Evolutionary conservation across 2,797 vertebrate genomes (phyloP).

Genomic region (Typhlichthys subterraneus): DNA sequence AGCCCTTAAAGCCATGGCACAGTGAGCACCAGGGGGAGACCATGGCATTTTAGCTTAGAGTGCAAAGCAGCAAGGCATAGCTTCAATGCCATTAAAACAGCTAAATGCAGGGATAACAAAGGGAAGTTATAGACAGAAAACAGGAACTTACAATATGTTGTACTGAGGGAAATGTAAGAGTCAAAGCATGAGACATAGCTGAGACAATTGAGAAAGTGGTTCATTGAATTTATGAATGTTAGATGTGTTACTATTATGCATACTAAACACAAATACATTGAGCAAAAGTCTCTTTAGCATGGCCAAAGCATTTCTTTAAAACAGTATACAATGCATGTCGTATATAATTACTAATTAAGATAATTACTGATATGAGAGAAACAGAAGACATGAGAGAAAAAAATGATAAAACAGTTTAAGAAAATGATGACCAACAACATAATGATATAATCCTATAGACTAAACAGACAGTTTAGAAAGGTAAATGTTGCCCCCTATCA

Average conservation of each 20-base stretch:
- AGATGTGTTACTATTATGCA: constrained; percentile 8
- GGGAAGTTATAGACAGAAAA: constrained; percentile 33
- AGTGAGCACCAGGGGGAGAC: constrained; percentile 14
- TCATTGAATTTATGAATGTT: constrained; percentile 22
- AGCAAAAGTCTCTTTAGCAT: constrained; percentile 3
- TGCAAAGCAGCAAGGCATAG: constrained; percentile 27
- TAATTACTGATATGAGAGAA: not conserved
- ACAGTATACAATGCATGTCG: not conserved
- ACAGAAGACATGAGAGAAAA: not conserved
- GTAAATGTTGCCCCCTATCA: constrained; percentile 73
- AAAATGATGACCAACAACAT: constrained; percentile 8
- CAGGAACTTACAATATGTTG: constrained; percentile 39
- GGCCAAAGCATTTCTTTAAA: constrained; percentile 8
- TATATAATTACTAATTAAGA: no score
- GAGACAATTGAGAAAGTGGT: constrained; percentile 56
- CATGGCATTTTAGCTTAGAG: constrained; percentile 50
- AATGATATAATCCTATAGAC: constrained; percentile 18
- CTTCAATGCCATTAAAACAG: constrained; percentile 22
- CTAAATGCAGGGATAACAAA: constrained; percentile 33
- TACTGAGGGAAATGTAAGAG: constrained; percentile 31
- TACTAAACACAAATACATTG: constrained; percentile 1
- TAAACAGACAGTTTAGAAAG: constrained; percentile 39
- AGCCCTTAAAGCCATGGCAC: constrained; percentile 33
- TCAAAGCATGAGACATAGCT: constrained; percentile 8
- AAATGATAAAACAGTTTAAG: constrained; percentile 4